These are phyloP conservation scores for Pipistrellus nathusii DNA, from an alignment of 2,797 vertebrate genomes.

Conservation along the genomic window DNA sequence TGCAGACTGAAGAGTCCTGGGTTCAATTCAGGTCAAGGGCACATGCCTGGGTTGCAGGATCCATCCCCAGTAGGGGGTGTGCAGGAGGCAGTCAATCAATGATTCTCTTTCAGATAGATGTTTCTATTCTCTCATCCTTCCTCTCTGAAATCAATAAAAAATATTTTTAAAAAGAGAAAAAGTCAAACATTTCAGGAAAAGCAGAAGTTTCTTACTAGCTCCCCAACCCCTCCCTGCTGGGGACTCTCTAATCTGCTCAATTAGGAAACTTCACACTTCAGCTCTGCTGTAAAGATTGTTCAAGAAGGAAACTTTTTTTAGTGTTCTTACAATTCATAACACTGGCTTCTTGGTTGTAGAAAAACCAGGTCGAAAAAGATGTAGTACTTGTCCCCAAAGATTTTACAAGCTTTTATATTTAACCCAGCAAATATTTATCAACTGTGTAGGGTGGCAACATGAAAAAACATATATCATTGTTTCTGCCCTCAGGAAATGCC, in stretches of 20 bases:
- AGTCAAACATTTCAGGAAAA: background rate
- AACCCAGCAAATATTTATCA: background rate
- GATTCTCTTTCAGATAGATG: too few species aligned
- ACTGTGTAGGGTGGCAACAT: too few species aligned
- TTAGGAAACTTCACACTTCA: conserved; percentile 5
- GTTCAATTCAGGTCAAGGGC: too few species aligned
- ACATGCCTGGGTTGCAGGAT: too few species aligned
- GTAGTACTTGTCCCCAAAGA: background rate
- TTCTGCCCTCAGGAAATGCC: too few species aligned
- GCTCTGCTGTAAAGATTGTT: conserved; percentile 31
- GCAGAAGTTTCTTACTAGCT: background rate
- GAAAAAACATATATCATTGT: too few species aligned
- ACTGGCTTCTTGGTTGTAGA: background rate
- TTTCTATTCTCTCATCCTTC: too few species aligned
- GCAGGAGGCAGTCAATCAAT: too few species aligned
- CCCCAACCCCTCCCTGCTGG: too few species aligned
- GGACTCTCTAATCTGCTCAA: background rate
- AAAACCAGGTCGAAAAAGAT: conserved; percentile 20
- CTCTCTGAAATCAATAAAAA: too few species aligned
- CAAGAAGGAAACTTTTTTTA: background rate
- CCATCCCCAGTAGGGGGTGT: too few species aligned
- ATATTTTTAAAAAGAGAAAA: background rate
- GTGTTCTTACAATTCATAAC: background rate
- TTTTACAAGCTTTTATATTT: conserved; percentile 46
- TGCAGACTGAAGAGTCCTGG: too few species aligned